Base-by-base conservation (phyloP, 2,797 vertebrate species). In the Ispidina lecontei region DNA sequence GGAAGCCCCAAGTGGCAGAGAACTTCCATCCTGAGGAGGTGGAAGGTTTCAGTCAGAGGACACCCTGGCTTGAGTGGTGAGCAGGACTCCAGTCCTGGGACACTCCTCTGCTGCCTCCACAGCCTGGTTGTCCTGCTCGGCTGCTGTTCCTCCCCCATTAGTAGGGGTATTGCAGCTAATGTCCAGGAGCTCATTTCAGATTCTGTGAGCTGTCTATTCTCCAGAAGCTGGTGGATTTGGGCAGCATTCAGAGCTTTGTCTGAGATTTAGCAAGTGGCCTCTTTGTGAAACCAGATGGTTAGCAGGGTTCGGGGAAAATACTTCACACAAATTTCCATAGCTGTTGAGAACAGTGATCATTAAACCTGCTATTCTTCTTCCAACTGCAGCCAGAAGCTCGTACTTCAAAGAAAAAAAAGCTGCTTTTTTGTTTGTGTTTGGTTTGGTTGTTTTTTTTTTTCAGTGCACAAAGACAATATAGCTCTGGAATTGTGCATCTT, bases 171-270 rank as follows among this genome's bases (percentile, higher is more conserved):
- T 69, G 25, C 5, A 8, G 5, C 28, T 31, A 14, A 25, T 12
- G 39, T 29, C 49, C 43, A 29, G 58, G 58, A 74, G 5, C 84
- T 37, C 39, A 1, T 41, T 79, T 64, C 47, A 21, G 15, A 41
- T 52, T 39, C 69, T 43, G 37, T n/a, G 17, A 43, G 31, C 49
- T 44, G 3, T 18, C 46, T 49, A 4, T 70, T 56, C 49, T 47
- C 37, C 43, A 52, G 74, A 60, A 87, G 74, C 20, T 43, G 46
- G 58, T 78, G 83, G 63, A 35, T 55, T 65, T 60, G 58, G 41
- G 73, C 63, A 74, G 23, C 33, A 7, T 60, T 87, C 52, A 46
- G 83, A 60, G 73, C 73, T 90, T 90, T 87, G 56, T 83, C 91
- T 79, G 68, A 51, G 63, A 56, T 67, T 39, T 51, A 84, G 87